Evolutionary conservation across 1,140 invertebrate species (phyloP).

Genomic region (Hyphantria cunea): DNA sequence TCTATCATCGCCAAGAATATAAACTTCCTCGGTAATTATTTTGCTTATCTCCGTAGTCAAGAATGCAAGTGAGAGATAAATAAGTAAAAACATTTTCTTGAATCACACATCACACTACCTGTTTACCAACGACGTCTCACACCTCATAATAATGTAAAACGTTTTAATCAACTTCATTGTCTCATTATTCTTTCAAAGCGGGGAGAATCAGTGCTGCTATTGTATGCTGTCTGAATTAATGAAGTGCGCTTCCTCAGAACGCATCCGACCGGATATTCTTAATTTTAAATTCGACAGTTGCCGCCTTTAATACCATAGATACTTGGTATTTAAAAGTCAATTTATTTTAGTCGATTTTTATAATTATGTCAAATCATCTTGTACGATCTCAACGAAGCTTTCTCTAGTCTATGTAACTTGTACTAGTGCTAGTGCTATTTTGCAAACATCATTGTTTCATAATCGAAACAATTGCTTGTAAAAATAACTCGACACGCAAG

Average conservation of each 20-base stretch:
- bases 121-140: slow-evolving; percentile 19
- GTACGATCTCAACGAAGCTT: slow-evolving; percentile 3
- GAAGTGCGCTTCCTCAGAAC: slow-evolving; percentile 46
- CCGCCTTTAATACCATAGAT: slow-evolving; percentile 24
- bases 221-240: slow-evolving; percentile 53
- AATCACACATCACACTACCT: slow-evolving; percentile 15
- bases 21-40: slow-evolving; percentile 11
- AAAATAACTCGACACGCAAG: slow-evolving; percentile 4
- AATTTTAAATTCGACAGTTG: slow-evolving; percentile 39
- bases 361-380: not conserved
- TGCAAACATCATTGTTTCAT: slow-evolving; percentile 26
- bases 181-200: slow-evolving; percentile 30
- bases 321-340: slow-evolving; percentile 18
- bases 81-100: slow-evolving; percentile 1
- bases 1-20: no score
- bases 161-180: slow-evolving; percentile 27
- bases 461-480: slow-evolving; percentile 28
- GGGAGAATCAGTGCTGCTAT: slow-evolving; percentile 37
- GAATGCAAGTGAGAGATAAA: slow-evolving; percentile 33
- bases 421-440: slow-evolving; percentile 1
- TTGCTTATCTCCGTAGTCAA: slow-evolving; percentile 33
- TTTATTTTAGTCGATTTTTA: not conserved
- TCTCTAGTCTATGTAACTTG: slow-evolving; percentile 9
- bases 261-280: slow-evolving; percentile 43
- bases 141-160: slow-evolving; percentile 18